phyloP scores from a whole-genome alignment of 1,140 invertebrate genomes.

The Alviniconcha marisindica region DNA sequence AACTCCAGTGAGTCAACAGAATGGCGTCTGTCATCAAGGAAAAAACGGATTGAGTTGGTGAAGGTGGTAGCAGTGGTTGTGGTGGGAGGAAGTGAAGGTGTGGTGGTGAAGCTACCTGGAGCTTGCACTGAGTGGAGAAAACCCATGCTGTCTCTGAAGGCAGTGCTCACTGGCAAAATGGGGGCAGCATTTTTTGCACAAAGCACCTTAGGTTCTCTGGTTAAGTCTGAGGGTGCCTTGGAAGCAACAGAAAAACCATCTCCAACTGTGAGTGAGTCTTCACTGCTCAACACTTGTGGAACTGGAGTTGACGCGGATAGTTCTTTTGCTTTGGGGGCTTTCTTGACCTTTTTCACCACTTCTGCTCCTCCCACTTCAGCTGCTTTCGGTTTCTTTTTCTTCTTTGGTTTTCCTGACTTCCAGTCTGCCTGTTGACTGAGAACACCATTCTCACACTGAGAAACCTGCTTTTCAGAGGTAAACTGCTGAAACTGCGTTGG shows the following conservation, averaged over 20 bases:
- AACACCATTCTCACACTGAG: background rate
- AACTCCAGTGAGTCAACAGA: background rate
- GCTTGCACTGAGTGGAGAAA: background rate
- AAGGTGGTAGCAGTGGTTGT: background rate
- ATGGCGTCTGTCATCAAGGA: background rate
- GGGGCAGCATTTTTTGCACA: constrained; percentile 5
- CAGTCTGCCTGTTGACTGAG: background rate
- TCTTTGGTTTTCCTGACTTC: background rate
- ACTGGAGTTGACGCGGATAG: background rate
- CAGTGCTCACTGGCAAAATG: background rate
- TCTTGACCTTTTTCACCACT: constrained; percentile 20
- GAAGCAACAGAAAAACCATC: background rate
- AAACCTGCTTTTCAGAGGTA: too few relatives aligned
- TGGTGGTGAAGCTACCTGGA: background rate
- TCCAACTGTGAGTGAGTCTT: background rate
- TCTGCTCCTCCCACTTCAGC: background rate
- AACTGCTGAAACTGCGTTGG: background rate
- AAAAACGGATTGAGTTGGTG: constrained; percentile 1
- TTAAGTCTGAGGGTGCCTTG: too few relatives aligned
- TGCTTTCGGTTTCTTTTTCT: constrained; percentile 30
- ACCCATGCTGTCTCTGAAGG: background rate
- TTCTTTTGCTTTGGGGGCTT: constrained; percentile 14
- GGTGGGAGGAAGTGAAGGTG: background rate
- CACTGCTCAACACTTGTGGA: background rate
- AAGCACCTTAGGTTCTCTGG: background rate